A percentile compares a stretch with the other conserved stretches of the same genome.
Conservation (phyloP, 2,797 vertebrate species). For the Danio kyathit region DNA sequence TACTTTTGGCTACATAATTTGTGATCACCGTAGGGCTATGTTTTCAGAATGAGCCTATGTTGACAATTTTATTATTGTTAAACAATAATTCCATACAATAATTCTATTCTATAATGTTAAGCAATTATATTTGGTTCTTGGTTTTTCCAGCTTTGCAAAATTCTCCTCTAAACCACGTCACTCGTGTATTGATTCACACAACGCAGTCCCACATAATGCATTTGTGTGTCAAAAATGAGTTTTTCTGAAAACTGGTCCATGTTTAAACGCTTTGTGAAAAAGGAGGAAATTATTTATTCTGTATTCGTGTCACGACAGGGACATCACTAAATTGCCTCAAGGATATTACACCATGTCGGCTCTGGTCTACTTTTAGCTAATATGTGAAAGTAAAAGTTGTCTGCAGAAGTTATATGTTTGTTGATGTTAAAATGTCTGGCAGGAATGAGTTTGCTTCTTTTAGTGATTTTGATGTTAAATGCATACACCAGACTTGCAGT, state of each 20-base stretch:
- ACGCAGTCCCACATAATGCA: too few species aligned
- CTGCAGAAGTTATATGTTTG: constrained; percentile 5
- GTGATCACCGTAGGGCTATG: too few species aligned
- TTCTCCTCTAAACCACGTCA: too few species aligned
- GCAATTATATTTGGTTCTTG: too few species aligned
- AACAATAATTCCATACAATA: too few species aligned
- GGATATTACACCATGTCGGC: constrained; percentile 1
- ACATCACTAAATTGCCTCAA: constrained; percentile 9
- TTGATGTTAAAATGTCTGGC: neutral
- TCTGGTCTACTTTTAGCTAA: constrained; percentile 6
- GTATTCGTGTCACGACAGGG: neutral
- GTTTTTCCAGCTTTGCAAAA: too few species aligned
- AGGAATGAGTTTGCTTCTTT: neutral
- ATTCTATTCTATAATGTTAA: too few species aligned
- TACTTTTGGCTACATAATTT: too few species aligned
- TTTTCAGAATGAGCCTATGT: too few species aligned
- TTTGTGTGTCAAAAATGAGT: neutral
- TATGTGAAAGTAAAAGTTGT: neutral
- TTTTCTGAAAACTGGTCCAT: neutral
- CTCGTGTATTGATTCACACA: too few species aligned
- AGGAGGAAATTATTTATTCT: neutral
- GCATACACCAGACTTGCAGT: neutral
- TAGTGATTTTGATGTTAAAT: neutral
- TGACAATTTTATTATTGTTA: too few species aligned
- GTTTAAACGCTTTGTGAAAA: neutral